phyloP scores from a whole-genome alignment of 2,797 vertebrate genomes.

The Oreonectes daqikongensis region DNA sequence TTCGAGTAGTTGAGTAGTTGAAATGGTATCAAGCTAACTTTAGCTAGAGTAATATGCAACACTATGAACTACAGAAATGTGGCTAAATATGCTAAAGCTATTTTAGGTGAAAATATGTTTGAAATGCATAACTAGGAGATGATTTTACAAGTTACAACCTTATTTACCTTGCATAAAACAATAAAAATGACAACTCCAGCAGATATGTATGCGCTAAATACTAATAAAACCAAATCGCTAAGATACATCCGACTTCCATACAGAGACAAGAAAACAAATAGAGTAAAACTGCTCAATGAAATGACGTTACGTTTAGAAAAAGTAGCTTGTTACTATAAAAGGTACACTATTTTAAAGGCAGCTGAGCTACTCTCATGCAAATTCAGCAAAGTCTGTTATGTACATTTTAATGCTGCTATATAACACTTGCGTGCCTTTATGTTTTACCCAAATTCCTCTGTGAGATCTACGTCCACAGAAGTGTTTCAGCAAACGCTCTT shows the following conservation, averaged over 20 bases:
- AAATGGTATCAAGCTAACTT: neutral
- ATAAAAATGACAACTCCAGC: neutral
- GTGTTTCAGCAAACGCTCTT: slow-evolving; percentile 14
- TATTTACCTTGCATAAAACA: neutral
- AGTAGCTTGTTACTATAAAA: neutral
- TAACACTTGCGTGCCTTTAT: neutral
- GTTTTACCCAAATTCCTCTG: slow-evolving; percentile 1
- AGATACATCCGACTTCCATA: too few relatives aligned
- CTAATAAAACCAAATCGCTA: too few relatives aligned
- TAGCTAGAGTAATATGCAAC: neutral
- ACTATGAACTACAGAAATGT: neutral
- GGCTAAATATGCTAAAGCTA: neutral
- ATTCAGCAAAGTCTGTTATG: neutral
- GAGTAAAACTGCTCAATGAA: too few relatives aligned
- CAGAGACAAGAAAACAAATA: too few relatives aligned
- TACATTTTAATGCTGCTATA: slow-evolving; percentile 12
- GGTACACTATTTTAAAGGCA: neutral
- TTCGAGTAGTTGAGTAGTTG: neutral
- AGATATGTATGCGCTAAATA: too few relatives aligned
- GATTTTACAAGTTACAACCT: neutral
- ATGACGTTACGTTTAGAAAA: neutral
- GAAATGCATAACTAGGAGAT: neutral
- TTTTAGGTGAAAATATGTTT: neutral
- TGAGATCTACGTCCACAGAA: slow-evolving; percentile 17
- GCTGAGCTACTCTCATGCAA: neutral